phyloP scores from a whole-genome alignment of 2,888 invertebrate genomes.

The Nephrocerus scutellatus region DNA sequence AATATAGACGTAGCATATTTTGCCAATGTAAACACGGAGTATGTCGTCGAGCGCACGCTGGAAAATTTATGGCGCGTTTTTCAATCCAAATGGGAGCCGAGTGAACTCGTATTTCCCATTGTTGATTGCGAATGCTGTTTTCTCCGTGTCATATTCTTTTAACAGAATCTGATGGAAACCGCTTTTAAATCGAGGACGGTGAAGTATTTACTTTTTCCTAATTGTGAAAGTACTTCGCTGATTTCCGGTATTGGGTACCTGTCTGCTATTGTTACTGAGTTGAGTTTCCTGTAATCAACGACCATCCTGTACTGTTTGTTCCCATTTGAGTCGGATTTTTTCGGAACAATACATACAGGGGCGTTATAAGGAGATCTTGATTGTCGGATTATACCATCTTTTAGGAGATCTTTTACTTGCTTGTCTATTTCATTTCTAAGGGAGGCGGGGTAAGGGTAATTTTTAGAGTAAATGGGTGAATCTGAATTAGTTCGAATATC shows the following conservation, averaged over 20 bases:
- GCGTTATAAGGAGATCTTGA: slow-evolving; percentile 21
- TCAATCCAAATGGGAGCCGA: slow-evolving; percentile 11
- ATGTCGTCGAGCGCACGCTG: slow-evolving; percentile 11
- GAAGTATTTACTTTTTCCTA: slow-evolving; percentile 8
- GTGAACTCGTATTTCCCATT: slow-evolving; percentile 15
- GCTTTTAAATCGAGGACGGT: slow-evolving; percentile 16
- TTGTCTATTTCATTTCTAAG: too few relatives aligned
- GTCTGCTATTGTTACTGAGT: slow-evolving; percentile 1
- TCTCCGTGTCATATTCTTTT: slow-evolving; percentile 6
- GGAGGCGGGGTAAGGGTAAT: too few relatives aligned
- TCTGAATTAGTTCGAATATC: too few relatives aligned
- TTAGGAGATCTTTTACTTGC: too few relatives aligned
- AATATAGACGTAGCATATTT: slow-evolving; percentile 14
- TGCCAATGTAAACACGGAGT: slow-evolving; percentile 11
- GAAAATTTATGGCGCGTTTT: slow-evolving; percentile 13
- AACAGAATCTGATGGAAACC: slow-evolving; percentile 18
- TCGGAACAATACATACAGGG: slow-evolving; percentile 20
- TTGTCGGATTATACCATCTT: slow-evolving; percentile 24
- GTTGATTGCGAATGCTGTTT: slow-evolving; percentile 10
- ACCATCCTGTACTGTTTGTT: slow-evolving; percentile 10
- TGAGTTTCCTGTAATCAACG: slow-evolving; percentile 8
- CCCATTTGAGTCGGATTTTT: too few relatives aligned
- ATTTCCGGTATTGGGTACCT: slow-evolving; percentile 12
- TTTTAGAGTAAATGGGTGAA: too few relatives aligned
- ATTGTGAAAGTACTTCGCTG: slow-evolving; percentile 8